Evolutionary conservation across 2,113 vertebrate genomes (phyloP).

Genomic region (Empidonax alnorum): DNA sequence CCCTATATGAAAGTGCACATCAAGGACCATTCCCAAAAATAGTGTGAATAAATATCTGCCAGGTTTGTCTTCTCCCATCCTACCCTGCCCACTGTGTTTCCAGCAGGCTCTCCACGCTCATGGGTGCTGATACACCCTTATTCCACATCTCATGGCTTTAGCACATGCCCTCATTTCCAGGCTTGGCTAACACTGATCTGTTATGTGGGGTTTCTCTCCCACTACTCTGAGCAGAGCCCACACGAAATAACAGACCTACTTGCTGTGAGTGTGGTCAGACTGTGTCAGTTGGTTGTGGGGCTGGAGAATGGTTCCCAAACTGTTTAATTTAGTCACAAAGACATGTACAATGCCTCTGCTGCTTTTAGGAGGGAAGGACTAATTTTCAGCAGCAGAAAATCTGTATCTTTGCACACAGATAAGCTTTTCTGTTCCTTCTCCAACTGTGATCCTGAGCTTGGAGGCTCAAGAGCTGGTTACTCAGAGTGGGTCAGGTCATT

Average conservation of each 20-base stretch:
- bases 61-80: not conserved
- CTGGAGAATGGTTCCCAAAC: not conserved
- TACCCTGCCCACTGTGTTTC: not conserved
- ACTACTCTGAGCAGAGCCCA: not conserved
- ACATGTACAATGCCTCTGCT: not conserved
- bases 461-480: not conserved
- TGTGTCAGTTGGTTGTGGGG: not conserved
- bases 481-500: not conserved
- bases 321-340: not conserved
- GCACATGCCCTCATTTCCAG: not conserved
- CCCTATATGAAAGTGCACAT: accelerated
- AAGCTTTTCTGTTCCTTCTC: not conserved
- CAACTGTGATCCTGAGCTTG: not conserved
- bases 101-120: not conserved
- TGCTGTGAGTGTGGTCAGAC: not conserved
- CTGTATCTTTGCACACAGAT: not conserved
- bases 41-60: accelerated
- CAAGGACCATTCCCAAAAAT: not conserved
- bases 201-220: not conserved
- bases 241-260: not conserved
- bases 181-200: not conserved
- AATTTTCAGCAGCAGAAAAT: not conserved
- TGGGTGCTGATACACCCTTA: not conserved
- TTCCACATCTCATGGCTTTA: not conserved
- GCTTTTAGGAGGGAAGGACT: not conserved